These are phyloP conservation scores for Bombus polaris DNA, from an alignment of 1,140 invertebrate species.

Conservation along the genomic window DNA sequence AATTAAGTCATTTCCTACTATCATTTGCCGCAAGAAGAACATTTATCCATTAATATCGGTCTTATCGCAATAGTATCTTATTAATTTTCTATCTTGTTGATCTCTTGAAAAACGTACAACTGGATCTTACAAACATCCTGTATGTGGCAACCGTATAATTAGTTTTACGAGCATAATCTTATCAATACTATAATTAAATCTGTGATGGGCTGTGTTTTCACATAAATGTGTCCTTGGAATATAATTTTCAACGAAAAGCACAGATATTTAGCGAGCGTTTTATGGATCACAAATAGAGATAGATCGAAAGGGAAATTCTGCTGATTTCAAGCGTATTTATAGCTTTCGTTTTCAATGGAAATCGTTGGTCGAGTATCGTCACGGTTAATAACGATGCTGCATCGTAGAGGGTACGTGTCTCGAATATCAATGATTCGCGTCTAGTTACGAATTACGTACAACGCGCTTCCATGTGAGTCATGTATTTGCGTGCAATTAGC, in stretches of 20 bases:
- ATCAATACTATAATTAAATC: neutral
- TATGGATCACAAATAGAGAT: neutral
- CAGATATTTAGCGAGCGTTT: neutral
- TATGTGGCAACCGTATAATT: neutral
- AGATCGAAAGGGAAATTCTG: neutral
- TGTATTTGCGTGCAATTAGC: slow-evolving; percentile 2
- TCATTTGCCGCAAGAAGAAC: neutral
- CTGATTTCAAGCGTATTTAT: neutral
- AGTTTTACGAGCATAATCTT: neutral
- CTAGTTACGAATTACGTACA: slow-evolving; percentile 9
- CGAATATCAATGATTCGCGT: slow-evolving; percentile 16
- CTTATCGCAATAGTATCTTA: neutral
- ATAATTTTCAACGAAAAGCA: neutral
- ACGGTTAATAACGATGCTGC: slow-evolving; percentile 17
- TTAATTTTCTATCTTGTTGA: neutral
- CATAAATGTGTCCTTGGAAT: neutral
- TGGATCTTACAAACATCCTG: no score
- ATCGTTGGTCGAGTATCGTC: neutral
- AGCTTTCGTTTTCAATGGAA: slow-evolving; percentile 27
- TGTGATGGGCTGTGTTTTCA: neutral
- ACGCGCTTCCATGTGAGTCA: neutral
- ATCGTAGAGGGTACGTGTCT: neutral
- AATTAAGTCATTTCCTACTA: neutral
- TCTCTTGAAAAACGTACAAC: neutral
- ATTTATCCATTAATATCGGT: no score